Evolutionary conservation across 2,113 vertebrate species (phyloP).

Genomic region (Seriola dumerili): DNA sequence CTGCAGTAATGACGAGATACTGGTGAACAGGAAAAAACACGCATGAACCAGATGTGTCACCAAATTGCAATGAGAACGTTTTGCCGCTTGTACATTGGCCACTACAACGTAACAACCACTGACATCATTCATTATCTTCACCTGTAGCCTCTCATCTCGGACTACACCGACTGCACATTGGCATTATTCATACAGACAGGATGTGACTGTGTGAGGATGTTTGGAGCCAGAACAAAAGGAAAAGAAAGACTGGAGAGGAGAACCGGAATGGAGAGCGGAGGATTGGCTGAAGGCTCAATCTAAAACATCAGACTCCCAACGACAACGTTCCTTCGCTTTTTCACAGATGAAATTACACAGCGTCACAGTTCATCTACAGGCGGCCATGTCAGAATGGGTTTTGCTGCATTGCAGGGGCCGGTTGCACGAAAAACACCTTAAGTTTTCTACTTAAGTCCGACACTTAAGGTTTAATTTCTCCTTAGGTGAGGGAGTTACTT

Average conservation of each 20-base stretch:
- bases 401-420: background rate
- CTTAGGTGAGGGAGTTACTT: no score
- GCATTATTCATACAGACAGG: slow-evolving; percentile 14
- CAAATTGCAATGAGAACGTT: background rate
- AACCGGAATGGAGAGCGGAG: background rate
- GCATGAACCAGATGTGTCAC: background rate
- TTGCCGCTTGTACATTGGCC: background rate
- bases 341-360: slow-evolving; percentile 12
- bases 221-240: background rate
- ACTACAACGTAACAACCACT: background rate
- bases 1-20: background rate
- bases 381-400: background rate
- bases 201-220: background rate
- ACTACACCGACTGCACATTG: slow-evolving; percentile 16
- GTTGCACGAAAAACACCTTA: no score
- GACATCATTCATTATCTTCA: slow-evolving; percentile 7
- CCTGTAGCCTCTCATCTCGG: slow-evolving; percentile 9
- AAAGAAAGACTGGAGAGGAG: background rate
- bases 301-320: slow-evolving; percentile 36
- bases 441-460: no score
- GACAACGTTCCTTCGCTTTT: background rate
- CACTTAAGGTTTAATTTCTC: no score
- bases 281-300: slow-evolving; percentile 10
- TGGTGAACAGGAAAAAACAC: background rate
- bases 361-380: slow-evolving; percentile 9